phyloP scores from a whole-genome alignment of 2,113 vertebrate genomes.

The Rhineura floridana region DNA sequence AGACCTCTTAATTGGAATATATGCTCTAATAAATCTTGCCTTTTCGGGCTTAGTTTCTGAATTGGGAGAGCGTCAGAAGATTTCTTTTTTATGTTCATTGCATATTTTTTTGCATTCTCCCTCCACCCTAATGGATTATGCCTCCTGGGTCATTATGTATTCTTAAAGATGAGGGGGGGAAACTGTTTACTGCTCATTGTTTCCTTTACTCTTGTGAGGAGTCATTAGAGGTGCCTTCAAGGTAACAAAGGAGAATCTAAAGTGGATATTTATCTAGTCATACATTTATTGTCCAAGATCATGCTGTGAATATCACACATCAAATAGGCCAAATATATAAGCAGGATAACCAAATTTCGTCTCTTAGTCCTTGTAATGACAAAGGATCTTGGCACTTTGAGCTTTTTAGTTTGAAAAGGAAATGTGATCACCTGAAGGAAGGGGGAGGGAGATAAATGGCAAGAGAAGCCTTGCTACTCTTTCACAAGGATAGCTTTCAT shows the following conservation, averaged over 20 bases:
- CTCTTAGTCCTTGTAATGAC: neutral
- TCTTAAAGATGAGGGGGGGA: neutral
- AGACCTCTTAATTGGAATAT: neutral
- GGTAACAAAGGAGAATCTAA: constrained; percentile 8
- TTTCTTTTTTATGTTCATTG: neutral
- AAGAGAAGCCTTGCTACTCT: neutral
- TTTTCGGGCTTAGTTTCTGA: neutral
- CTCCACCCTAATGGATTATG: neutral
- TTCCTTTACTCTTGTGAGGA: neutral
- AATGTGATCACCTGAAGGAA: neutral
- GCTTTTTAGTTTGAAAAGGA: neutral
- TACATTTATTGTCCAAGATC: neutral
- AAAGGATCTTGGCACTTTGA: neutral
- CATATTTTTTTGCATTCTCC: neutral
- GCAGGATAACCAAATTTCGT: neutral
- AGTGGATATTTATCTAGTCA: neutral
- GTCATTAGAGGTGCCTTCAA: constrained; percentile 9
- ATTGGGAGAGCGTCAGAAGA: neutral
- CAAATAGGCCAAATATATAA: neutral
- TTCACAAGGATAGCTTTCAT: neutral
- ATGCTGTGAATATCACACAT: neutral
- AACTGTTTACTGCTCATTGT: neutral
- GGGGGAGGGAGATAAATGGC: neutral
- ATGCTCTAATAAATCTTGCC: neutral
- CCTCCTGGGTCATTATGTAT: neutral